Evolutionary conservation across 2,888 invertebrate species (phyloP).

Genomic region (Trilocha varians): DNA sequence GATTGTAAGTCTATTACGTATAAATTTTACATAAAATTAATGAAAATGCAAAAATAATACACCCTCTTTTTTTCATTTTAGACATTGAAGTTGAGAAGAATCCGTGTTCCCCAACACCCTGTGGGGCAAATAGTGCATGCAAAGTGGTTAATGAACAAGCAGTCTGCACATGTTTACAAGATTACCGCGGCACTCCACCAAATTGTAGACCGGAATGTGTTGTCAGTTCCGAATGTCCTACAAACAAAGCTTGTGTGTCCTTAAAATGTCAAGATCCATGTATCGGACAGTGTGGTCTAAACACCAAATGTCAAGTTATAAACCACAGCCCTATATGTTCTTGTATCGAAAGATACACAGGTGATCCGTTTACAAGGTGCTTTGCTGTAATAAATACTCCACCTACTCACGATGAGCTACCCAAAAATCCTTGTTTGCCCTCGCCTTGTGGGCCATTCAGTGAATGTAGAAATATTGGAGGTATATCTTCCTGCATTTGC

Average conservation of each 20-base stretch:
- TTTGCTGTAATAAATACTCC: constrained; percentile 34
- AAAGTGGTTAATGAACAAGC: constrained; percentile 80
- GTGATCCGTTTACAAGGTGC: constrained; percentile 79
- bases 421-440: constrained; percentile 73
- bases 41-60: no score
- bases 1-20: constrained; percentile 35
- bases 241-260: constrained; percentile 77
- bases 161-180: constrained; percentile 79
- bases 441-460: constrained; percentile 80
- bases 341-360: constrained; percentile 74
- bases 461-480: constrained; percentile 74
- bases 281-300: constrained; percentile 80
- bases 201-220: constrained; percentile 83
- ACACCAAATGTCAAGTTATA: constrained; percentile 80
- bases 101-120: constrained; percentile 85
- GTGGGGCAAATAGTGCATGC: constrained; percentile 88
- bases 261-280: constrained; percentile 83
- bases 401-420: constrained; percentile 28
- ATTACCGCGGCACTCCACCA: constrained; percentile 78
- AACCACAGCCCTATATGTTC: constrained; percentile 82
- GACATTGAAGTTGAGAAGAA: constrained; percentile 44
- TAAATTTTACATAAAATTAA: neutral
- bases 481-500: constrained; percentile 78
- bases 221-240: constrained; percentile 80
- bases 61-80: constrained; percentile 28